Conservation (phyloP, 2,797 vertebrate species). For the Microctenopoma lineatum region DNA sequence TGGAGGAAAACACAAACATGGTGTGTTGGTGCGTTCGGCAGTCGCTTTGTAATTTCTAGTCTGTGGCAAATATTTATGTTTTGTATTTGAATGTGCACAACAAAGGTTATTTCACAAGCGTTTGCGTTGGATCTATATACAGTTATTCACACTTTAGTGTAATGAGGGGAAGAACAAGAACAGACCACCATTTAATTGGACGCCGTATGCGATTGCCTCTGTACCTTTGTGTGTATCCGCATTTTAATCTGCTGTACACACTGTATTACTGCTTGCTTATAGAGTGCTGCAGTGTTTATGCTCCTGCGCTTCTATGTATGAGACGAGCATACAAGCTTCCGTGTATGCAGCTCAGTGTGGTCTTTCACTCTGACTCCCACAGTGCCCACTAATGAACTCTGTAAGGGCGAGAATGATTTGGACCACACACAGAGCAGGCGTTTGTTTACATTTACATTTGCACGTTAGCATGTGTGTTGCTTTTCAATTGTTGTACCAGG, state of each 20-base stretch:
- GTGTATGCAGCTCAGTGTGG: neutral
- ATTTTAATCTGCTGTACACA: conserved; percentile 26
- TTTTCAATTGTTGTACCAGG: too few relatives aligned
- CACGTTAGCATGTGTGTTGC: neutral
- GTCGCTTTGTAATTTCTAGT: conserved; percentile 1
- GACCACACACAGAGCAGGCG: conserved; percentile 17
- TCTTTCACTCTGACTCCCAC: conserved; percentile 12
- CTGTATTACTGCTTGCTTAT: neutral
- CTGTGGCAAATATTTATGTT: conserved; percentile 32
- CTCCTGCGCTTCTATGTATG: neutral
- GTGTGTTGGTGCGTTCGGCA: conserved; percentile 18
- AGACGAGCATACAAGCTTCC: neutral
- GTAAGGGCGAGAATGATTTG: conserved; percentile 37
- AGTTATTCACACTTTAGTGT: conserved; percentile 43
- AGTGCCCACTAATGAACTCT: conserved; percentile 34
- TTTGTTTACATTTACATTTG: neutral
- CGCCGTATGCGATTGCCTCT: neutral
- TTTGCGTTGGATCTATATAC: conserved; percentile 31
- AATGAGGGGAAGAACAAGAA: conserved; percentile 37
- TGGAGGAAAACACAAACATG: conserved; percentile 19
- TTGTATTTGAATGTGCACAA: conserved; percentile 13
- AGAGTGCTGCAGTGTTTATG: conserved; percentile 2
- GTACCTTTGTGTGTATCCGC: neutral
- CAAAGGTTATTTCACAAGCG: neutral
- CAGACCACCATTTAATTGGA: conserved; percentile 38